These are phyloP conservation scores for Karalla daura DNA, from an alignment of 2,797 vertebrate genomes.

Conservation along the genomic window DNA sequence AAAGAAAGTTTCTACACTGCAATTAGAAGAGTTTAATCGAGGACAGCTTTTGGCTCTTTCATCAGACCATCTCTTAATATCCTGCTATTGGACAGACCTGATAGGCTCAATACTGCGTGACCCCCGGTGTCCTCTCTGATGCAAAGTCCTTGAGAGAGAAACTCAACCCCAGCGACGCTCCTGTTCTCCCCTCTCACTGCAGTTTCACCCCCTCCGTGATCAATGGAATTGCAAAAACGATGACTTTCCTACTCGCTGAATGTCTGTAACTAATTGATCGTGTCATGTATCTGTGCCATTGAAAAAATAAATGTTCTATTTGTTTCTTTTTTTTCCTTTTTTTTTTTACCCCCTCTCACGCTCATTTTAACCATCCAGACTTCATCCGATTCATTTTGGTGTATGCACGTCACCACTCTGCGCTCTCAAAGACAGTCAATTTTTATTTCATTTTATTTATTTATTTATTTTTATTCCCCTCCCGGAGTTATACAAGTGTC, in stretches of 20 bases:
- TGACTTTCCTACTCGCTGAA: background rate
- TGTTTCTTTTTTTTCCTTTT: background rate
- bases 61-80: constrained; percentile 47
- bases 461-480: no score
- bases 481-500: constrained; percentile 24
- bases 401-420: constrained; percentile 57
- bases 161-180: constrained; percentile 36
- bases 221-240: background rate
- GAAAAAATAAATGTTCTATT: background rate
- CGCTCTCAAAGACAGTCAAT: background rate
- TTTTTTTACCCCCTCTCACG: background rate
- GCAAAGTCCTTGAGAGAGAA: constrained; percentile 58
- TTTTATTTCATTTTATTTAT: no score
- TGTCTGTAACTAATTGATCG: constrained; percentile 5
- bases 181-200: constrained; percentile 20
- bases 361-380: constrained; percentile 21
- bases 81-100: constrained; percentile 39
- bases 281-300: background rate
- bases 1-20: constrained; percentile 7
- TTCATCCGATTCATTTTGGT: constrained; percentile 31
- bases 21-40: constrained; percentile 40
- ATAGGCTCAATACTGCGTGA: constrained; percentile 43
- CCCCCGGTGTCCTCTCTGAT: constrained; percentile 27
- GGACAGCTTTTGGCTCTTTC: constrained; percentile 13
- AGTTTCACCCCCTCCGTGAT: constrained; percentile 34